phyloP scores from a whole-genome alignment of 23 tunicate genomes.

The Trididemnum nubilum region DNA sequence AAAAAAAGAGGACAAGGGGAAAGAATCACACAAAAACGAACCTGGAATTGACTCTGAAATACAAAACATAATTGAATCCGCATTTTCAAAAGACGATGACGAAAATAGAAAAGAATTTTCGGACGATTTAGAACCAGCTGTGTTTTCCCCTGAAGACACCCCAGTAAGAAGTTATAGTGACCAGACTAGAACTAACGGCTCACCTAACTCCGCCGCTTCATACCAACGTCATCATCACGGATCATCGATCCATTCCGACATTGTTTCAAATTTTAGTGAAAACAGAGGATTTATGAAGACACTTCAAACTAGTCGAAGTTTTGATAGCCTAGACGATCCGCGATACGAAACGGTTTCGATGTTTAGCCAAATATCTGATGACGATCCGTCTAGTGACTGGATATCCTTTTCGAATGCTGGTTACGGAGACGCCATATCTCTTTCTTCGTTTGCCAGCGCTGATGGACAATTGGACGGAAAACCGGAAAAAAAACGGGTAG shows the following conservation, averaged over 20 bases:
- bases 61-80: not conserved
- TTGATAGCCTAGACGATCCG: not conserved
- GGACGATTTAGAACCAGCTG: not conserved
- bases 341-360: not conserved
- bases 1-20: not conserved
- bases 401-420: not conserved
- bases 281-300: not conserved
- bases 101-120: not conserved
- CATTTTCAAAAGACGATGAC: not conserved
- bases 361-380: constrained; percentile 21
- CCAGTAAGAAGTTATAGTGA: not conserved
- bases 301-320: not conserved
- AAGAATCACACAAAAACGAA: not conserved
- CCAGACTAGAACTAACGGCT: not conserved
- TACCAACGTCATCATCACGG: not conserved
- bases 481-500: not conserved
- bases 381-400: constrained; percentile 2
- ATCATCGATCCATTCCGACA: not conserved
- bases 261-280: not conserved
- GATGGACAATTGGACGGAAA: constrained; percentile 6
- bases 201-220: not conserved
- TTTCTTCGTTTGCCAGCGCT: constrained; percentile 15
- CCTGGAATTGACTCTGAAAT: not conserved
- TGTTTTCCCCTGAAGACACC: not conserved
- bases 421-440: constrained; percentile 17